Base-by-base conservation (phyloP, 2,888 invertebrate species). In the Polymixis lichenea region DNA sequence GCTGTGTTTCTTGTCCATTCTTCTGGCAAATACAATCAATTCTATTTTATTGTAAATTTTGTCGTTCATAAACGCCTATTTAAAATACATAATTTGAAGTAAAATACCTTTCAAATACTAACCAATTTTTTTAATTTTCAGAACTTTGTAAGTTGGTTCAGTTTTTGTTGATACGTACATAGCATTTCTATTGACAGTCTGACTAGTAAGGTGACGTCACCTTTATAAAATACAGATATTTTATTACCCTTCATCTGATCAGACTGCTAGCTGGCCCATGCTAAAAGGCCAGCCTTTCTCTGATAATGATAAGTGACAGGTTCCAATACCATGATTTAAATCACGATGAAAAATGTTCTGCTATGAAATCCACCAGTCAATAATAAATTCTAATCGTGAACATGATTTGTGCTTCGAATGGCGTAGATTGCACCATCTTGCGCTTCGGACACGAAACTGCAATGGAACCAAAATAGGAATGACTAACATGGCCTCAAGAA, bases 371-470 rank as follows among this genome's bases (percentile, higher is more conserved):
- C 13, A 82, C 71, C 67, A 49, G 77, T 64, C 62, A 68, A 69
- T 82, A 72, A 81, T 77, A 82, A 72, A 81, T 81, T 82, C 46
- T 72, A 72, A 79, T 83, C 75, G 75, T 62, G 65, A 72, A 64
- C 75, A 49, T 79, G 75, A 83, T 58, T 32, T 75, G 38, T 22
- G 71, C 53, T 58, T 74, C 43, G 19, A 71, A 49, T 32, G 28
- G 64, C 51, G 49, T 72, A 69, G 75, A 82, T 79, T 70, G 32
- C 55, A 66, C 79, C 72, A 83, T 78, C 68, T 82, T 38, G 56
- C 43, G 32, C n/a, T 32, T 65, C 17, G 46, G 19, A 25, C 22
- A 64, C 3, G 62, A 77, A 72, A 61, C 60, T 61, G 56, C 43
- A 53, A 43, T 55, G 38, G 49, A 58, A n/a, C 60, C n/a, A 64